phyloP scores from a whole-genome alignment of 1,140 invertebrate genomes.

The Oreohelix idahoensis region DNA sequence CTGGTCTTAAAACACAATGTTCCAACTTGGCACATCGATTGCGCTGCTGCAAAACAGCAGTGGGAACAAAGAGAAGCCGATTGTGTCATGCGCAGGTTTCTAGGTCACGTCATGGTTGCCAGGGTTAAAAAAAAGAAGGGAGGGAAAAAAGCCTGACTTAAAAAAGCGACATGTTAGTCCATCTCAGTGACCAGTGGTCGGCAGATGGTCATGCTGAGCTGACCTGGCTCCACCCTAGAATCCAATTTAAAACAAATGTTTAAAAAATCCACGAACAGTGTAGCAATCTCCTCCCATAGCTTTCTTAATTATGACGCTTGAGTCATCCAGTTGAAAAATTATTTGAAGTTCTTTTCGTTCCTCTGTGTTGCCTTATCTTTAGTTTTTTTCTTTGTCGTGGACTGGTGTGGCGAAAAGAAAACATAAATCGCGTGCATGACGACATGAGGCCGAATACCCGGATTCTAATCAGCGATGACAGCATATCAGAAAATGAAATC shows the following conservation, averaged over 20 bases:
- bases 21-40: conserved; percentile 1
- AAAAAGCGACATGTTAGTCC: neutral
- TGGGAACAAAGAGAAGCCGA: neutral
- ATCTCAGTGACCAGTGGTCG: conserved; percentile 5
- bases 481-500: conserved; percentile 28
- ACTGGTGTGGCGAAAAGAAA: neutral
- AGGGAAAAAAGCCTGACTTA: neutral
- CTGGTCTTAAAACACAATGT: neutral
- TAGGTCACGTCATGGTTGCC: conserved; percentile 22
- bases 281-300: neutral
- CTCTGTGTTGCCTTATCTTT: neutral
- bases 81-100: conserved; percentile 28
- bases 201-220: conserved; percentile 20
- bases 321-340: neutral
- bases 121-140: neutral
- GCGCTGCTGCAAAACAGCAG: neutral
- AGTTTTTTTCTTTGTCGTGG: neutral
- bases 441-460: neutral
- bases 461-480: conserved; percentile 5
- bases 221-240: neutral
- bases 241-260: neutral
- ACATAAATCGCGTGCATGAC: conserved; percentile 23
- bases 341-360: neutral
- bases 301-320: conserved; percentile 3
- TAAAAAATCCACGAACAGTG: neutral